Evolutionary conservation across 2,888 invertebrate species (phyloP).

Genomic region (Himalopsyche kuldschensis): DNA sequence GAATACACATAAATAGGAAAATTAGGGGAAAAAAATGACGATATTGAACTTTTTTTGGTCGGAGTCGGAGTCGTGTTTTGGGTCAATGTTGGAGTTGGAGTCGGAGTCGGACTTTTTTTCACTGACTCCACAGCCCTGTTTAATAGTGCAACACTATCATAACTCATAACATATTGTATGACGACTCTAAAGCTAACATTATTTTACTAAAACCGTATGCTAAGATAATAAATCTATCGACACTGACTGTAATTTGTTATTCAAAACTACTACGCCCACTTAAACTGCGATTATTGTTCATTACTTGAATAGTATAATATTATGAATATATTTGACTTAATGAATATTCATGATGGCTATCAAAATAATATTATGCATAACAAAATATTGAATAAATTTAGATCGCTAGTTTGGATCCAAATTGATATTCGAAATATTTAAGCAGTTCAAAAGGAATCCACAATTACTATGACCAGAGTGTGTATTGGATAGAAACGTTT

Average conservation of each 20-base stretch:
- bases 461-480: too few relatives aligned
- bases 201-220: background rate
- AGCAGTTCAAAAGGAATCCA: too few relatives aligned
- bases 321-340: background rate
- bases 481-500: too few relatives aligned
- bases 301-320: background rate
- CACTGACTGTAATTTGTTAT: background rate
- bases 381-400: background rate
- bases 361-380: background rate
- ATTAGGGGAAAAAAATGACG: too few relatives aligned
- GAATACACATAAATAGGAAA: too few relatives aligned
- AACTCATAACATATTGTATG: background rate
- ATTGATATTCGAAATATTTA: too few relatives aligned
- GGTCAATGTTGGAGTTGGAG: too few relatives aligned
- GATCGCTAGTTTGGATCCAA: background rate
- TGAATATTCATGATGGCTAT: background rate
- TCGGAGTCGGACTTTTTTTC: too few relatives aligned
- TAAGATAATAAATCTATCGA: background rate
- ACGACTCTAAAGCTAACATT: background rate
- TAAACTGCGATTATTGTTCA: background rate
- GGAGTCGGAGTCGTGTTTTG: too few relatives aligned
- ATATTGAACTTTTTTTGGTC: too few relatives aligned
- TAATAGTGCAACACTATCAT: background rate
- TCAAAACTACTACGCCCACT: background rate
- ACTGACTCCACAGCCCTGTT: too few relatives aligned